phyloP scores from a whole-genome alignment of 2,797 vertebrate species.

The Karalla daura region DNA sequence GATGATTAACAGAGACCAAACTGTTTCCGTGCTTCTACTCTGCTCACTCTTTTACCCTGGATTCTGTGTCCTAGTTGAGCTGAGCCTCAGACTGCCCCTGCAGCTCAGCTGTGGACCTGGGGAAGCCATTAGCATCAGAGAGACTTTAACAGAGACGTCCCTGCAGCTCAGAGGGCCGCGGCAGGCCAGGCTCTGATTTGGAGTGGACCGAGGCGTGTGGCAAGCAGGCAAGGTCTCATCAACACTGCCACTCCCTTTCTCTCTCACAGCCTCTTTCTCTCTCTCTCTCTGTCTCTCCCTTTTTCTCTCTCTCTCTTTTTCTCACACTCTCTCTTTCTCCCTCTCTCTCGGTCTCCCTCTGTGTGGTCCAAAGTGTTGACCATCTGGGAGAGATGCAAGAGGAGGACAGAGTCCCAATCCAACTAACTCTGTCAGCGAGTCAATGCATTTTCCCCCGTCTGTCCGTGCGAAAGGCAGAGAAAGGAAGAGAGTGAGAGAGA shows the following conservation, averaged over 20 bases:
- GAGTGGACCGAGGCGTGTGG: slow-evolving; percentile 55
- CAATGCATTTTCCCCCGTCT: slow-evolving; percentile 36
- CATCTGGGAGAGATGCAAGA: slow-evolving; percentile 67
- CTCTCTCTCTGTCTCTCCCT: background rate
- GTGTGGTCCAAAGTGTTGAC: slow-evolving; percentile 69
- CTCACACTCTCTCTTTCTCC: slow-evolving; percentile 7
- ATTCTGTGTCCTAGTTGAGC: slow-evolving; percentile 8
- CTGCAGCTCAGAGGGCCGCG: slow-evolving; percentile 36
- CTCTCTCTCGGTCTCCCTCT: slow-evolving; percentile 35
- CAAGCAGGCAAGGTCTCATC: slow-evolving; percentile 62
- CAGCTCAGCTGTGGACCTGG: slow-evolving; percentile 50
- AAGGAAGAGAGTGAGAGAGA: slow-evolving; percentile 15
- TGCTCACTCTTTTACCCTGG: slow-evolving; percentile 11
- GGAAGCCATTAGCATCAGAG: slow-evolving; percentile 57
- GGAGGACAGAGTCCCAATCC: slow-evolving; percentile 68
- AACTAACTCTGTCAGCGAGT: slow-evolving; percentile 71
- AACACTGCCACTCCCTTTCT: slow-evolving; percentile 33
- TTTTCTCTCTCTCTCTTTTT: slow-evolving; percentile 1
- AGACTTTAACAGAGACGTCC: slow-evolving; percentile 51
- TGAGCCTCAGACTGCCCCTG: slow-evolving; percentile 23
- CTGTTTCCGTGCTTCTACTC: background rate
- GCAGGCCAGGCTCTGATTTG: slow-evolving; percentile 41
- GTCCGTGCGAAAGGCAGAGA: slow-evolving; percentile 39
- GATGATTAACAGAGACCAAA: background rate
- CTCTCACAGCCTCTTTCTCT: slow-evolving; percentile 3